Evolutionary conservation across 1,140 invertebrate species (phyloP).

Genomic region (Andricus grossulariae): DNA sequence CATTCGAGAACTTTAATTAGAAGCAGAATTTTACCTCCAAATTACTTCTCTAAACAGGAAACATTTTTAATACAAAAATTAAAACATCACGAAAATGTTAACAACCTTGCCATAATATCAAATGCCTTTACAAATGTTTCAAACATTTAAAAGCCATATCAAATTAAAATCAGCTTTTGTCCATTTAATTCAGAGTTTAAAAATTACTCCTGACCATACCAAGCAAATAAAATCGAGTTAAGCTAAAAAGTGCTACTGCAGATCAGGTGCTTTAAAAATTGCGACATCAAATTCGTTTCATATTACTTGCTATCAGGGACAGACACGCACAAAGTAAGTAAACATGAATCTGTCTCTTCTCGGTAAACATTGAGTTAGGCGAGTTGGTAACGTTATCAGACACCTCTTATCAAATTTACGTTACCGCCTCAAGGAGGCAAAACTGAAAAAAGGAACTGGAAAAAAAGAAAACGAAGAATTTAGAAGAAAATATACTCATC

Average conservation of each 20-base stretch:
- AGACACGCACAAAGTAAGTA: neutral
- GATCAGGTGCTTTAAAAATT: constrained; percentile 5
- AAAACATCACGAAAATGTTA: too few relatives aligned
- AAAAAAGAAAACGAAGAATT: neutral
- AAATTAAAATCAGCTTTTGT: neutral
- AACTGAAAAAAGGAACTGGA: neutral
- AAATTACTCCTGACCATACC: neutral
- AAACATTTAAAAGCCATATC: too few relatives aligned
- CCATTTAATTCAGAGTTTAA: neutral
- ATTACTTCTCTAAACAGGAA: neutral
- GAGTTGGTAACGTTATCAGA: constrained; percentile 22
- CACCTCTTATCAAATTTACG: constrained; percentile 13
- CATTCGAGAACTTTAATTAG: too few relatives aligned
- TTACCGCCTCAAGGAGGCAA: neutral
- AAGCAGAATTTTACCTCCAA: neutral
- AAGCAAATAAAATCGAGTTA: neutral
- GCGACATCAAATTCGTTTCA: constrained; percentile 13
- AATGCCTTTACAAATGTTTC: too few relatives aligned
- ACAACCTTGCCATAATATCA: too few relatives aligned
- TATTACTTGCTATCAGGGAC: neutral
- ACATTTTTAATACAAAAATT: neutral
- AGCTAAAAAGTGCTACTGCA: neutral
- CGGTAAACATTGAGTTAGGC: constrained; percentile 13
- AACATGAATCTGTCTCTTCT: constrained; percentile 18
- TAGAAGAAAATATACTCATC: too few relatives aligned